Conservation (phyloP, 2,797 vertebrate genomes). For the Peromyscus eremicus region DNA sequence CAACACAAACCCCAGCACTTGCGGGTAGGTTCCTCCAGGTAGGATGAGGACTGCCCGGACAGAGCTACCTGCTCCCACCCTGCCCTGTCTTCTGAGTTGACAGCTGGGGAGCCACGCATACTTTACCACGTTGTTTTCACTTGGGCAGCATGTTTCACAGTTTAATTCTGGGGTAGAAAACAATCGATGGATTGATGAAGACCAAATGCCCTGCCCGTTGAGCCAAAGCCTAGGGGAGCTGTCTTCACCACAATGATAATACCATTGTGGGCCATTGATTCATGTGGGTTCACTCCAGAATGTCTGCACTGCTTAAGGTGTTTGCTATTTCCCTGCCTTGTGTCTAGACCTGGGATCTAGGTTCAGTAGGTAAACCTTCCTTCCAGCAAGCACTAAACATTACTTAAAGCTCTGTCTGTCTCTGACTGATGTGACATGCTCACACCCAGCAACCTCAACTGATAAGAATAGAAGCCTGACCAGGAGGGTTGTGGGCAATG, state of each 20-base stretch:
- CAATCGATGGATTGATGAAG: constrained; percentile 32
- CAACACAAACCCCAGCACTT: neutral
- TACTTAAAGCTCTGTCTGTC: neutral
- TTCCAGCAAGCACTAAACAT: neutral
- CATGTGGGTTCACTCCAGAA: rapidly evolving
- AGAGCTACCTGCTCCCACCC: neutral
- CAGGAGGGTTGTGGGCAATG: neutral
- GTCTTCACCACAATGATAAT: neutral
- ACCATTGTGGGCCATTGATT: neutral
- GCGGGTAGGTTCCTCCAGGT: neutral
- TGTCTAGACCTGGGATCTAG: neutral
- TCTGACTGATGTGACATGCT: neutral
- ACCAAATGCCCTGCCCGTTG: neutral
- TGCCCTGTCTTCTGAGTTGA: rapidly evolving
- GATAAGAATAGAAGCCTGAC: neutral
- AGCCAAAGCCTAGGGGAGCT: neutral
- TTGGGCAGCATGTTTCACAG: neutral
- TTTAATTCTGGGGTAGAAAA: constrained; percentile 40
- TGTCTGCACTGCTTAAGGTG: rapidly evolving
- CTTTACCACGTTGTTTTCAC: neutral
- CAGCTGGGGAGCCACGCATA: neutral
- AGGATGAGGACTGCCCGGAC: neutral
- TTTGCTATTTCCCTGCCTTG: neutral
- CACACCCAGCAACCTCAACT: neutral
- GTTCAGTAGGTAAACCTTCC: neutral